Percentiles rank a stretch among this genome's conserved stretches.
Conservation (phyloP, 2,888 invertebrate species). For the Orthonychiurus folsomi region DNA sequence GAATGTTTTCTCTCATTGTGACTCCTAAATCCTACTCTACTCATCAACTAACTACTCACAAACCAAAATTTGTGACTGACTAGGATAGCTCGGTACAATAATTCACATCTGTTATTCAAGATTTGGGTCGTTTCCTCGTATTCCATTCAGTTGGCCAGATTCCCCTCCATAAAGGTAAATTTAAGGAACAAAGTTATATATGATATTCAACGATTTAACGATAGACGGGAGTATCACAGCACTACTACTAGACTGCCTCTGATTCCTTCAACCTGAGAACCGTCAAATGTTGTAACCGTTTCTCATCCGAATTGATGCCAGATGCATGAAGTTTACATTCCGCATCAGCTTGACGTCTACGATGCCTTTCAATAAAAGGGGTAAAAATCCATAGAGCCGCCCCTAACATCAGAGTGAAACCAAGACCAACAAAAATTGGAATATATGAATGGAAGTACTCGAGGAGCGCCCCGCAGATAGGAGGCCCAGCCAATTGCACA, state of each 20-base stretch:
- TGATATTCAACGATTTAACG: too few relatives aligned
- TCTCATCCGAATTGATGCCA: background rate
- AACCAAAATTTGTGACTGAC: too few relatives aligned
- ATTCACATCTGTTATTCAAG: too few relatives aligned
- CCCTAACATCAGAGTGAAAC: constrained; percentile 61
- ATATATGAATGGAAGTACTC: constrained; percentile 50
- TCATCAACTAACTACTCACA: too few relatives aligned
- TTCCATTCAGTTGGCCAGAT: too few relatives aligned
- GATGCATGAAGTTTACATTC: background rate
- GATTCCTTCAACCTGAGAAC: background rate
- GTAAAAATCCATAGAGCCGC: constrained; percentile 66
- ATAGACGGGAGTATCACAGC: background rate
- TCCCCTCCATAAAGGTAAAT: too few relatives aligned
- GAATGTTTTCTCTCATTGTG: too few relatives aligned
- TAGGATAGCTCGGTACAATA: too few relatives aligned
- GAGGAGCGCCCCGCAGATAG: constrained; percentile 58
- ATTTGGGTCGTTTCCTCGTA: too few relatives aligned
- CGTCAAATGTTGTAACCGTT: background rate
- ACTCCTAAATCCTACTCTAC: too few relatives aligned
- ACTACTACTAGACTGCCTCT: background rate
- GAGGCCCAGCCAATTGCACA: constrained; percentile 70
- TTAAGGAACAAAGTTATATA: too few relatives aligned
- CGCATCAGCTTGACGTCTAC: background rate
- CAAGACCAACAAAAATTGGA: constrained; percentile 63
- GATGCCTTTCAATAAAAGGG: constrained; percentile 52